Evolutionary conservation across 2,797 vertebrate species (phyloP), one percentile per base, ranked within the genome.

Genomic region (Protonibea diacanthus): DNA sequence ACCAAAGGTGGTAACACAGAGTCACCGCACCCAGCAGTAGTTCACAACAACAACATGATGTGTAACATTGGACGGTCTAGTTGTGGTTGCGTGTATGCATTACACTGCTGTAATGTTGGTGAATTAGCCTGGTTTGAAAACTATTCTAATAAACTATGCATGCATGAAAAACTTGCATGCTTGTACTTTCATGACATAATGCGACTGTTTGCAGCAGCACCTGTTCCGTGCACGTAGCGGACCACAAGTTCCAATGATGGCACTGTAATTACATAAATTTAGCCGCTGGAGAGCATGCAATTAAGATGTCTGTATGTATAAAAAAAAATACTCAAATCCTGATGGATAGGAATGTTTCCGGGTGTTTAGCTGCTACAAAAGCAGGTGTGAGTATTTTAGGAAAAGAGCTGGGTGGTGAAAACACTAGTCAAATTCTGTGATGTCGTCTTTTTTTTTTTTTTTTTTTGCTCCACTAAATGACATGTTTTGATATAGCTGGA

Each of bases 401-500:
- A 65, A 74, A 42, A 44, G 21, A 53, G 27, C 66, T 53, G 44
- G 63, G 6, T 2, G 18, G 6, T 12, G 21, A 51, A 23, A 71
- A 20, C 23, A 45, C 62, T 27, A 55, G 62, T 78, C 27, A 55
- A 59, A 70, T 74, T 12, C 58, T 61, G 55, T 40, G 21, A 17
- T 49, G 23, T 33, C 1, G 40, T 45, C 25, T 27, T 21, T 59
- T 49, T 45, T 27, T 29, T 45, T n/a, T 20, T 29, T 48, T 45
- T 45, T 59, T 79, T 73, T 56, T 58, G 10, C 53, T 75, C 33
- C 29, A 80, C 74, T 15, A 88, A 89, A 87, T 92, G 69, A 88
- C 74, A 89, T 83, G 88, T 89, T 91, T 87, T 82, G 66, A 86
- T 81, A 18, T 52, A 68, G 66, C 66, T 55, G 62, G 53, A 70